Base-by-base conservation (phyloP, 2,113 vertebrate genomes). In the Cygnus buccinator region DNA sequence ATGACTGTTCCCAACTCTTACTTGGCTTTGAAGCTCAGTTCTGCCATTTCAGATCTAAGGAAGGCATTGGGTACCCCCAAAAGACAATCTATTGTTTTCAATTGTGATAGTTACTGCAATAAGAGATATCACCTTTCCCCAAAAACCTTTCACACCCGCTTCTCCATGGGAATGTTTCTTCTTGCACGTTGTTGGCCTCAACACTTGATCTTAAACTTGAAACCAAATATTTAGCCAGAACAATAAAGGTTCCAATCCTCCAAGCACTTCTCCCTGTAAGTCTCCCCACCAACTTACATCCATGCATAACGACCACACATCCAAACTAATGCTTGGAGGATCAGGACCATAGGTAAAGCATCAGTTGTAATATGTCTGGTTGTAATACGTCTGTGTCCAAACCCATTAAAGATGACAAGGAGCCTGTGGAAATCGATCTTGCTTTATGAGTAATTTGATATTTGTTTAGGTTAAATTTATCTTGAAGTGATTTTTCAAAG, bases 21-120 rank as follows among this genome's bases (percentile, higher is more conserved):
- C 31, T 95, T 71, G 76, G 57, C 95, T 97, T 95, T 96, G 96
- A 94, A 95, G 93, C 76, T 94, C 31, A 13, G 10, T 84, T 90
- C 80, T 87, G 43, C 89, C 91, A 33, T 93, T 95, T 91, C 87
- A 76, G 81, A 96, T 84, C 89, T 91, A 52, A 91, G 70, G 57
- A 87, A 89, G 70, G 33, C 43, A 41, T 0, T 37, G 35, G 23
- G 81, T 79, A 89, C 77, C 70, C 77, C 70, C 84, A 48, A 76
- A 96, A 93, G 89, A 55, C 84, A 46, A 4, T 83, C 54, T 82
- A 20, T 73, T 66, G 46, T 72, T 89, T 90, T 58, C 71, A 73
- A 80, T 96, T 79, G 66, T 6, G 41, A 44, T 58, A 66, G 81
- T 87, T 89, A 83, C 39, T 28, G 6, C 58, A 91, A 90, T 79